Conservation (phyloP, 2,797 vertebrate genomes). For the Ammospiza maritima region DNA sequence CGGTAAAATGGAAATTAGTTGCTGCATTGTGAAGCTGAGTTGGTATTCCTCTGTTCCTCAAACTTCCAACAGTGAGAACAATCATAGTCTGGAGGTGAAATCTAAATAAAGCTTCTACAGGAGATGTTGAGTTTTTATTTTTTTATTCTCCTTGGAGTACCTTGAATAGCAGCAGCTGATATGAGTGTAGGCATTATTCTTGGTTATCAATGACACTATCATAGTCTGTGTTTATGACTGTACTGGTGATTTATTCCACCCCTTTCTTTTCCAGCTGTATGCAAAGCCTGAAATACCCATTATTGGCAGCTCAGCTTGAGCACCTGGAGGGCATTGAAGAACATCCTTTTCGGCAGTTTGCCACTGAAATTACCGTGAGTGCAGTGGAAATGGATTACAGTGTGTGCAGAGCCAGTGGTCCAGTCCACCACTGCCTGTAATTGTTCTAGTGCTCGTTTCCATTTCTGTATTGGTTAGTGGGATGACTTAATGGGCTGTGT, state of each 20-base stretch:
- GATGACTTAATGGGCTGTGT: not conserved
- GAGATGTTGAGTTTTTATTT: not conserved
- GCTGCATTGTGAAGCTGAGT: not conserved
- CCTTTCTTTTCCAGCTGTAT: conserved; percentile 84
- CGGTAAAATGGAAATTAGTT: not conserved
- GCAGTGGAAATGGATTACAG: not conserved
- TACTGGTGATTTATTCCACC: not conserved
- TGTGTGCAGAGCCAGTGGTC: not conserved
- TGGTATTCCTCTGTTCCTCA: not conserved
- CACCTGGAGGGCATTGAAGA: conserved; percentile 78
- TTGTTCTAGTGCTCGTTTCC: not conserved
- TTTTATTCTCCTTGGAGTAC: not conserved
- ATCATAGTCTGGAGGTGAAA: not conserved
- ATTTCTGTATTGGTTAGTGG: not conserved
- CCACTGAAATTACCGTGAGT: conserved; percentile 88
- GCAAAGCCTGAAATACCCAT: conserved; percentile 87
- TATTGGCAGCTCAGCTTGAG: conserved; percentile 86
- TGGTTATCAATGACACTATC: not conserved
- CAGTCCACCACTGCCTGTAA: not conserved
- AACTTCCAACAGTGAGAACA: not conserved
- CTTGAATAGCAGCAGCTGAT: not conserved
- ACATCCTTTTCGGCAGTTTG: conserved; percentile 85
- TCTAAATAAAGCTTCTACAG: not conserved
- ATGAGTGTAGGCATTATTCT: not conserved
- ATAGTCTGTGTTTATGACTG: not conserved